Percentiles rank a stretch among this genome's conserved stretches.
Evolutionary conservation across 1,140 invertebrate species (phyloP).

Genomic region (Aleiodes sp.): DNA sequence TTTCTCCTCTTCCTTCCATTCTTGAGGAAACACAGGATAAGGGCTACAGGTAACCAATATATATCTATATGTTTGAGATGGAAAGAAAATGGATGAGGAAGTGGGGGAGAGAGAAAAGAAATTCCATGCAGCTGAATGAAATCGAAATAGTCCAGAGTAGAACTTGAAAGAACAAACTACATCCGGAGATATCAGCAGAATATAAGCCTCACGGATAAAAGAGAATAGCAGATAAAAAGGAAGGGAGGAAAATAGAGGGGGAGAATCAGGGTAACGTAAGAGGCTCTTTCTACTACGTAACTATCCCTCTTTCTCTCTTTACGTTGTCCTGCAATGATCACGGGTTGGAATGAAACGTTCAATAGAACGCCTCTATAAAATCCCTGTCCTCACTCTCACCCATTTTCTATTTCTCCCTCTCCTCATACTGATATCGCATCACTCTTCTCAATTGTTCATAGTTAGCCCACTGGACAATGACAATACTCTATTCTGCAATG

Average conservation of each 20-base stretch:
- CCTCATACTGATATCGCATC: slow-evolving; percentile 10
- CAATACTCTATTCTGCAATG: too few relatives aligned
- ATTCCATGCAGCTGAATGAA: slow-evolving; percentile 2
- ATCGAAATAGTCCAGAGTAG: background rate
- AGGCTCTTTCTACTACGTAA: background rate
- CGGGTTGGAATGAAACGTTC: slow-evolving; percentile 30
- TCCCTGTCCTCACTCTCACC: slow-evolving; percentile 40
- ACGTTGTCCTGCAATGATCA: slow-evolving; percentile 22
- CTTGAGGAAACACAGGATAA: background rate
- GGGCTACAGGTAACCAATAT: background rate
- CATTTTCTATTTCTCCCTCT: slow-evolving; percentile 34
- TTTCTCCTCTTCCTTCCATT: background rate
- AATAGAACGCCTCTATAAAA: slow-evolving; percentile 40
- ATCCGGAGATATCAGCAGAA: background rate
- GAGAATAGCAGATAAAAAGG: background rate
- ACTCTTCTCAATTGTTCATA: slow-evolving; percentile 22
- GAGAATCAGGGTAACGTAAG: too few relatives aligned
- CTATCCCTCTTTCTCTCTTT: background rate
- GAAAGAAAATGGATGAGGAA: background rate
- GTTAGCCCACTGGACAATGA: background rate
- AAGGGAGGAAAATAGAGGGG: background rate
- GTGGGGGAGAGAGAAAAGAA: background rate
- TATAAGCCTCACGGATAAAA: background rate
- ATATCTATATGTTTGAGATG: background rate
- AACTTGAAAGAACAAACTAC: slow-evolving; percentile 10